Base-by-base conservation (phyloP, 2,888 invertebrate genomes). In the Parnassius orleans region DNA sequence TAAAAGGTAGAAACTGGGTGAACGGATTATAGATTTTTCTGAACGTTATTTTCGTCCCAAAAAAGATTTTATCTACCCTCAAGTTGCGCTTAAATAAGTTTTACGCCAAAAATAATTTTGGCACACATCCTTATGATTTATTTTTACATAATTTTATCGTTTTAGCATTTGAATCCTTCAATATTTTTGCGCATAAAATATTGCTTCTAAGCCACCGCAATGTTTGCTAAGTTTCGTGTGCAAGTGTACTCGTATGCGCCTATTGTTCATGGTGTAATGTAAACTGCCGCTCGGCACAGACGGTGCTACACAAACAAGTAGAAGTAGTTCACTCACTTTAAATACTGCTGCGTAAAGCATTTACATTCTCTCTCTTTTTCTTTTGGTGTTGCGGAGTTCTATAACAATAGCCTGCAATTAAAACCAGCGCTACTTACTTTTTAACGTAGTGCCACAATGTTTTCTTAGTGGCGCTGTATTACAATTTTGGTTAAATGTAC, bases 301-400 rank as follows among this genome's bases (percentile, higher is more conserved):
- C 63, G 42, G 24, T 42, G 59, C 63, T 47, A 57, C 42, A 63
- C 56, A 60, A 63, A 63, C 60, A 63, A 51, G 60, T 59, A 55
- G 44, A 48, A 63, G 63, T 60, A 56, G 60, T 56, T 60, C 63
- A 63, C 63, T 63, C 63, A 56, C 63, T 63, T 63, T 63, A 59
- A 63, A 63, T 56, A 59, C 59, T 51, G 63, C 59, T 52, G 59
- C 59, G 55, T 59, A 63, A 63, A 63, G 59, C 59, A 63, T 56
- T 52, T 52, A 59, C 58, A 59, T 53, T 63, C 43, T 57, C 46
- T 58, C 19, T 53, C 46, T 54, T 51, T 15, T 47, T n/a, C 41
- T 54, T 63, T 60, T 43, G n/a, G 47, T 47, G 47, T 59, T 59
- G 50, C 50, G 12, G 11, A 42, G 50, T 53, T 50, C 42, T 55